Percentiles rank a stretch among this genome's conserved stretches.
Conservation (phyloP, 2,888 invertebrate species). For the Augiades crinisus region DNA sequence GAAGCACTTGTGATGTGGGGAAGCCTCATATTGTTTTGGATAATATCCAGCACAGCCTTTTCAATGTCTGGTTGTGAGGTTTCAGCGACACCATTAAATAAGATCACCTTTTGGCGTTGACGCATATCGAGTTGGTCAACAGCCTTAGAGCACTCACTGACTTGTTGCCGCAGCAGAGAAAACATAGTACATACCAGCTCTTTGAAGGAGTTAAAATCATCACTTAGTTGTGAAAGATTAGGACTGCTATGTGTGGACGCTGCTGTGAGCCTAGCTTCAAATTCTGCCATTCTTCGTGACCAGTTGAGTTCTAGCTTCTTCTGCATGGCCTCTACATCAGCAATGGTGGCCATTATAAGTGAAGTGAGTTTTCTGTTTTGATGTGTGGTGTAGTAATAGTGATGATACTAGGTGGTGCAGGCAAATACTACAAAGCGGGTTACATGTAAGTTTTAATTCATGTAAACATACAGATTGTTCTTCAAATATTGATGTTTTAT, state of each 20-base stretch:
- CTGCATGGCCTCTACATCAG: too few species aligned
- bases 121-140: not conserved
- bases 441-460: too few species aligned
- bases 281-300: not conserved
- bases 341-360: too few species aligned
- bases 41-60: not conserved
- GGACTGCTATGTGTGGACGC: not conserved
- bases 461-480: too few species aligned
- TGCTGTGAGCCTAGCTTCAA: not conserved
- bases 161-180: not conserved
- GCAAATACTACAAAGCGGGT: too few species aligned
- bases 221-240: not conserved
- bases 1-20: not conserved
- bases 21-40: not conserved
- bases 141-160: not conserved
- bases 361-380: too few species aligned
- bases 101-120: not conserved
- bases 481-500: too few species aligned
- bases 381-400: too few species aligned
- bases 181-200: not conserved
- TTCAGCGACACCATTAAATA: not conserved
- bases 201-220: not conserved
- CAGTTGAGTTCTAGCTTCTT: not conserved
- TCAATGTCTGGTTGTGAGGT: not conserved
- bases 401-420: too few species aligned